Conservation (phyloP, 2,113 vertebrate genomes). For the Entosphenus tridentatus region DNA sequence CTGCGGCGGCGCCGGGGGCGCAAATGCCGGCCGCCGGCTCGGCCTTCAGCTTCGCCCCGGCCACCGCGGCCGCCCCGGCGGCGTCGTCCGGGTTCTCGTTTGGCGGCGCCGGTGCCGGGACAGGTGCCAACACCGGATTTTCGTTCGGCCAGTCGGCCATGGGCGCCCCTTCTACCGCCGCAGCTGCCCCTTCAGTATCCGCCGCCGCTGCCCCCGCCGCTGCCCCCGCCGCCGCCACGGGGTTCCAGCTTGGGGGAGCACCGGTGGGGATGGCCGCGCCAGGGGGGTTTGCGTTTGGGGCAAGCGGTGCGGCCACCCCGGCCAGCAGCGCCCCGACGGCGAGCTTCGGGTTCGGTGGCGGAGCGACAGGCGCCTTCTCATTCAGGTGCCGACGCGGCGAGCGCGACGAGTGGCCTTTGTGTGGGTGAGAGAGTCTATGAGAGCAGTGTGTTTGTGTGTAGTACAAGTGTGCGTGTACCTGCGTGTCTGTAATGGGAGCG, state of each 20-base stretch:
- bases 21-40: slow-evolving; percentile 20
- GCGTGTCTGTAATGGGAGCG: background rate
- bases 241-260: slow-evolving; percentile 28
- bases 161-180: slow-evolving; percentile 15
- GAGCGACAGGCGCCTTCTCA: no score
- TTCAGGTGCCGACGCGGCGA: background rate
- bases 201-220: slow-evolving; percentile 13
- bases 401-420: background rate
- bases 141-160: slow-evolving; percentile 19
- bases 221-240: slow-evolving; percentile 12
- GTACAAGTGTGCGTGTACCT: background rate
- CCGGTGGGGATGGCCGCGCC: background rate
- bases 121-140: slow-evolving; percentile 14
- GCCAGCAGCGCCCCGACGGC: slow-evolving; percentile 9
- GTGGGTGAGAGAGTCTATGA: background rate
- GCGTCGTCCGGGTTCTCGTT: slow-evolving; percentile 20
- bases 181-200: slow-evolving; percentile 21
- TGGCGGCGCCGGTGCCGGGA: slow-evolving; percentile 18
- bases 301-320: slow-evolving; percentile 18
- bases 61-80: slow-evolving; percentile 10
- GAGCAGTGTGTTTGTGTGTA: background rate
- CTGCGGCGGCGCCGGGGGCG: background rate
- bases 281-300: slow-evolving; percentile 25
- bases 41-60: slow-evolving; percentile 20
- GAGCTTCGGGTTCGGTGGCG: background rate